A percentile compares a stretch with the other conserved stretches of the same genome.
phyloP scores from a whole-genome alignment of 2,888 invertebrate genomes.

The Hyles lineata region DNA sequence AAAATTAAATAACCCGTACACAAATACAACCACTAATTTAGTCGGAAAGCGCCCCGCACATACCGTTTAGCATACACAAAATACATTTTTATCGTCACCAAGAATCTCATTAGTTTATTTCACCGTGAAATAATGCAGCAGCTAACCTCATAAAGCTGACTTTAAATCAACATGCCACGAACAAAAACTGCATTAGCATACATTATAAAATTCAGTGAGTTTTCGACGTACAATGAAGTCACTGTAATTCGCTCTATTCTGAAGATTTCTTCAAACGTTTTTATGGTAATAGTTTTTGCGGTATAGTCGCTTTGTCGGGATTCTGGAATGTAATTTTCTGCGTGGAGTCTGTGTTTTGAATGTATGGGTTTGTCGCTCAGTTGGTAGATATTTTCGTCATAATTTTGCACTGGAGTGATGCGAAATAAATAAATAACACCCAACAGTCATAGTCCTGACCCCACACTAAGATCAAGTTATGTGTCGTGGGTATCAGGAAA shows the following conservation, averaged over 20 bases:
- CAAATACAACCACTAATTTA: not conserved
- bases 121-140: constrained; percentile 43
- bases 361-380: not conserved
- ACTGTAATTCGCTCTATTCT: not conserved
- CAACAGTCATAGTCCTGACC: no score
- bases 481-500: no score
- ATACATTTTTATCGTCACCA: constrained; percentile 33
- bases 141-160: constrained; percentile 42
- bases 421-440: no score
- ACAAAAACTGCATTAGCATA: constrained; percentile 48
- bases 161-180: constrained; percentile 47
- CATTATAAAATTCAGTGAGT: constrained; percentile 40
- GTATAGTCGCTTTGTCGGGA: constrained; percentile 4
- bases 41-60: not conserved
- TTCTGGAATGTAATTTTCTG: not conserved
- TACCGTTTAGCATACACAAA: constrained; percentile 30
- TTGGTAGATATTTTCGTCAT: not conserved
- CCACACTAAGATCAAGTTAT: no score
- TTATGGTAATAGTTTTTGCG: constrained; percentile 22
- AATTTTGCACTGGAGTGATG: not conserved
- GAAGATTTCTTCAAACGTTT: constrained; percentile 21
- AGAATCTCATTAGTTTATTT: constrained; percentile 43
- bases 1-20: not conserved
- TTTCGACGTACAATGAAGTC: constrained; percentile 36
- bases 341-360: not conserved